Conservation (phyloP, 2,888 invertebrate genomes). For the Ichneumoninae sp. region DNA sequence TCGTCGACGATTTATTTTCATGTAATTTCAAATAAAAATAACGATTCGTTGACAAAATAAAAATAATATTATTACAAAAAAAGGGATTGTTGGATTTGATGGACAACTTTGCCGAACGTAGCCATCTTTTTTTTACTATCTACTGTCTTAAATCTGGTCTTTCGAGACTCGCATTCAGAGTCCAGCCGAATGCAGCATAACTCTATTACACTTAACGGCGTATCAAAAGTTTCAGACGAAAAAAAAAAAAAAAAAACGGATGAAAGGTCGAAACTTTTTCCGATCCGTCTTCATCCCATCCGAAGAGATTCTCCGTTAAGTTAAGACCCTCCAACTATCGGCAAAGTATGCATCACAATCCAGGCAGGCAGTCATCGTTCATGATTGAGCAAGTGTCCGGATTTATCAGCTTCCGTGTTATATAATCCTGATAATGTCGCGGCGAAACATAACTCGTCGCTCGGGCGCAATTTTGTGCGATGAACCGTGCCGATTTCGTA, state of each 20-base stretch:
- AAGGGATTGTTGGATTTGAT: background rate
- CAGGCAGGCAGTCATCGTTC: slow-evolving; percentile 1
- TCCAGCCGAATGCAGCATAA: no score
- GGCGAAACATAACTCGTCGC: slow-evolving; percentile 17
- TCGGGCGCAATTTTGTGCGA: slow-evolving; percentile 54
- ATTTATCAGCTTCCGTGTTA: background rate
- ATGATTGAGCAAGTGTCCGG: slow-evolving; percentile 21
- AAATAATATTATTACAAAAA: background rate
- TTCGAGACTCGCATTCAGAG: no score
- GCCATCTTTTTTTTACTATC: no score
- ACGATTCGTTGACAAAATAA: no score
- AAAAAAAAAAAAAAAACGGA: background rate
- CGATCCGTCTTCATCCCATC: background rate
- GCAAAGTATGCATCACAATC: slow-evolving; percentile 8
- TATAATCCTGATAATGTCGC: slow-evolving; percentile 25
- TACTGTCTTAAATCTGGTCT: no score
- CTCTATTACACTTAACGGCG: no score
- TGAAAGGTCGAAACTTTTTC: background rate
- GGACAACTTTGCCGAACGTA: background rate
- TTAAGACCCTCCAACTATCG: slow-evolving; percentile 5
- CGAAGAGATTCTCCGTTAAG: background rate
- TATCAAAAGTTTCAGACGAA: no score
- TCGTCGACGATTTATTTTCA: background rate
- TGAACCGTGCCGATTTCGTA: slow-evolving; percentile 55
- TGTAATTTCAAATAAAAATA: background rate